phyloP scores from a whole-genome alignment of 2,888 invertebrate genomes.

The Chalcis sispes region DNA sequence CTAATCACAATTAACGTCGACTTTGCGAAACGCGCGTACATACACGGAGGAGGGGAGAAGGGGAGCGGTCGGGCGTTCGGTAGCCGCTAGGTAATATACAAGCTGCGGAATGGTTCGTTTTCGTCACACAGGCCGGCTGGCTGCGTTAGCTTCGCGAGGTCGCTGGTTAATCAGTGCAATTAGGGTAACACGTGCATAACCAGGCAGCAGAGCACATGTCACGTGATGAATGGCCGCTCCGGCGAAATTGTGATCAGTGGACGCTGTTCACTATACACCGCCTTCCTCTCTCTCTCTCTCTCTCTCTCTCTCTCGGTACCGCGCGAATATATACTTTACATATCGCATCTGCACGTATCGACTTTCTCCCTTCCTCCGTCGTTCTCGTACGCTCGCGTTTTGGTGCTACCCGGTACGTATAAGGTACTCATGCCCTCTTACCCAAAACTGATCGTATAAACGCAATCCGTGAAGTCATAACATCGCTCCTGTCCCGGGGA shows the following conservation, averaged over 20 bases:
- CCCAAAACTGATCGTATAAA: constrained; percentile 37
- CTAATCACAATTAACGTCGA: constrained; percentile 58
- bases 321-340: constrained; percentile 47
- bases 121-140: constrained; percentile 51
- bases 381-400: too few relatives aligned
- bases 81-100: constrained; percentile 45
- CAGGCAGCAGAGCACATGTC: constrained; percentile 66
- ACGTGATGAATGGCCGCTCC: constrained; percentile 66
- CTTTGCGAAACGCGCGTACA: constrained; percentile 51
- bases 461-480: constrained; percentile 48
- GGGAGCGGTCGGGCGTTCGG: not conserved
- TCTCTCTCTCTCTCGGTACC: not conserved
- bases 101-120: constrained; percentile 57
- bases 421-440: constrained; percentile 4
- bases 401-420: not conserved
- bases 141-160: constrained; percentile 18
- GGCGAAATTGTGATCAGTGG: constrained; percentile 67
- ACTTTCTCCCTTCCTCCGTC: constrained; percentile 39
- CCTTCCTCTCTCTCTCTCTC: constrained; percentile 1
- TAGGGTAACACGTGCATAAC: constrained; percentile 67
- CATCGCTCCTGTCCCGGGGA: constrained; percentile 20
- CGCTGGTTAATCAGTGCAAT: constrained; percentile 65
- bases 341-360: constrained; percentile 53
- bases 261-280: constrained; percentile 49
- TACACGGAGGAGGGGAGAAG: not conserved